phyloP scores from a whole-genome alignment of 2,888 invertebrate species.

The Nymphalis c-album region DNA sequence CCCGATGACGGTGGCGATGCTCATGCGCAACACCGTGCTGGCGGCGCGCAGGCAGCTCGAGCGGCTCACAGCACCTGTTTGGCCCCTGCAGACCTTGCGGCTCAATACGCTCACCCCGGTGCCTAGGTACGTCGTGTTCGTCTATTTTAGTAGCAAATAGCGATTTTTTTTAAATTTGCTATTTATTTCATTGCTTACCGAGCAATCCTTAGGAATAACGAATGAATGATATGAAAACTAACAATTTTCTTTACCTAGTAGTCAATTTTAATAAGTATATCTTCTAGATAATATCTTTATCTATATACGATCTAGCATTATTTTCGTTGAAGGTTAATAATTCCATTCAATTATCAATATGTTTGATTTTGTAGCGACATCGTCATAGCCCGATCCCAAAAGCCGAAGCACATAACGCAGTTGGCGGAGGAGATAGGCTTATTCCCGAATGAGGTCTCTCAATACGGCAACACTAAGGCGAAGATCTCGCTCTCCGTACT shows the following conservation, averaged over 20 bases:
- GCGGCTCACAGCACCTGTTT: conserved; percentile 80
- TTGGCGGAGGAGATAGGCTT: conserved; percentile 94
- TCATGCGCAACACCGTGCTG: conserved; percentile 96
- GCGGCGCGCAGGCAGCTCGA: conserved; percentile 86
- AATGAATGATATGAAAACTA: background rate
- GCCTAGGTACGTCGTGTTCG: conserved; percentile 84
- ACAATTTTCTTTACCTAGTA: background rate
- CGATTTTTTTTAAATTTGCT: too few species aligned
- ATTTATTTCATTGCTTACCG: too few species aligned
- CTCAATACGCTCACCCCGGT: conserved; percentile 86
- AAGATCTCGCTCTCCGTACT: conserved; percentile 93
- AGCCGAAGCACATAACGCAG: conserved; percentile 89
- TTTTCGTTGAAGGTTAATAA: background rate
- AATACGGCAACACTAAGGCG: conserved; percentile 96
- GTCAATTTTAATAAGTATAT: too few species aligned
- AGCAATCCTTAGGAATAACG: too few species aligned
- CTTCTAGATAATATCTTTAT: too few species aligned
- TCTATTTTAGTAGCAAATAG: too few species aligned
- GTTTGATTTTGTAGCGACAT: conserved; percentile 85
- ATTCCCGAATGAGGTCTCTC: conserved; percentile 88
- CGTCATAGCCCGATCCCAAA: conserved; percentile 92
- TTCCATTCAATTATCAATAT: background rate
- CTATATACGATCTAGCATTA: too few species aligned
- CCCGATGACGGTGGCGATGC: conserved; percentile 99
- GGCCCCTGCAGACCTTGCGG: conserved; percentile 87